Evolutionary conservation across 2,797 vertebrate genomes (phyloP).

Genomic region (Leptodactylus fallax): DNA sequence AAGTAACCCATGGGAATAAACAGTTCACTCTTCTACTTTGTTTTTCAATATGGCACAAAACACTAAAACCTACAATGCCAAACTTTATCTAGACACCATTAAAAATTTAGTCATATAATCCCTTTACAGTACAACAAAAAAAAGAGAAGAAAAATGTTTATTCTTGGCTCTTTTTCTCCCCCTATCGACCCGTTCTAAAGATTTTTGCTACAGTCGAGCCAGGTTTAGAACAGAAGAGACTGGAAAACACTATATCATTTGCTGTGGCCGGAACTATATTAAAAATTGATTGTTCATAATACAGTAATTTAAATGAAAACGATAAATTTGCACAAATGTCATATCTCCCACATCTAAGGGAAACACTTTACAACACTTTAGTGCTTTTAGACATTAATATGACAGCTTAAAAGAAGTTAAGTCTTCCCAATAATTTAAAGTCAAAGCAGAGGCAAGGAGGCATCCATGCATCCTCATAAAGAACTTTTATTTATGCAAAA

Average conservation of each 20-base stretch:
- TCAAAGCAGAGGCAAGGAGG: not conserved
- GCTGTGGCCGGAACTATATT: slow-evolving; percentile 10
- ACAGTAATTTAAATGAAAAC: slow-evolving; percentile 4
- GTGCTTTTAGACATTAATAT: not conserved
- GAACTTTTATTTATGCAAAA: not conserved
- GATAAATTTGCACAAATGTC: slow-evolving; percentile 1
- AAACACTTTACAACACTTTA: not conserved
- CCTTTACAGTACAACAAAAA: slow-evolving; percentile 27
- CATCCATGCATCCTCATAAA: not conserved
- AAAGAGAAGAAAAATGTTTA: slow-evolving; percentile 14
- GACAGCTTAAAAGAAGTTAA: not conserved
- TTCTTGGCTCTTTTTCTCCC: slow-evolving; percentile 47
- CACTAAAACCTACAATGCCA: slow-evolving; percentile 49
- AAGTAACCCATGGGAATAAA: slow-evolving; percentile 56
- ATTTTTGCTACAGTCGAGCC: slow-evolving; percentile 11
- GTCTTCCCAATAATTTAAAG: not conserved
- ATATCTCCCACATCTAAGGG: not conserved
- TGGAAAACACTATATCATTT: slow-evolving; percentile 12
- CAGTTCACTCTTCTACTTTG: slow-evolving; percentile 49
- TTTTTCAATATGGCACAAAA: slow-evolving; percentile 56
- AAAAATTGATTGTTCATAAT: slow-evolving; percentile 10
- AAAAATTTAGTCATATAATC: slow-evolving; percentile 45
- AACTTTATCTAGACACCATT: slow-evolving; percentile 57
- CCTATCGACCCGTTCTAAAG: slow-evolving; percentile 43
- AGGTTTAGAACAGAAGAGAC: not conserved